phyloP scores from a whole-genome alignment of 2,113 vertebrate genomes.

The Opisthocomus hoazin region DNA sequence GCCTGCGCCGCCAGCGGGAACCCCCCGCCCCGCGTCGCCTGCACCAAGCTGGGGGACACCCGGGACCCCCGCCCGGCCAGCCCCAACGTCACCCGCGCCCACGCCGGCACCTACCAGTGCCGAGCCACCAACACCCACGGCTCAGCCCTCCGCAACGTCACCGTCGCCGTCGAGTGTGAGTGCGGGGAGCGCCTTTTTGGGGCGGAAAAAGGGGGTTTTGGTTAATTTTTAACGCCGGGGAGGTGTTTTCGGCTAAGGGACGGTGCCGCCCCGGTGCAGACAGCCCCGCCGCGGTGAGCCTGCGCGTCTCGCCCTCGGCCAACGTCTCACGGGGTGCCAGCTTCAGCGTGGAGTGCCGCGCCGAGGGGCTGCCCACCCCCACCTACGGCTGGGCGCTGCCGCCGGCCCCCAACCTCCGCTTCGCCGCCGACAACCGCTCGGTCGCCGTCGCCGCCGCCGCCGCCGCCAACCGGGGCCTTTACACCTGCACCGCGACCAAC shows the following conservation, averaged over 20 bases:
- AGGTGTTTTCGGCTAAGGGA: background rate
- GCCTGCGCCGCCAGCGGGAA: background rate
- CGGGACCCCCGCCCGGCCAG: background rate
- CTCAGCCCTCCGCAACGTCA: background rate
- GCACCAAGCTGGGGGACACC: background rate
- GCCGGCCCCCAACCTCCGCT: background rate
- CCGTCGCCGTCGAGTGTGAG: background rate
- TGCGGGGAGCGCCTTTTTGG: rapidly evolving
- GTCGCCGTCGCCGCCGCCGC: background rate
- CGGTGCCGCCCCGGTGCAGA: background rate
- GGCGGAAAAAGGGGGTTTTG: rapidly evolving
- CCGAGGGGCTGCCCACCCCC: background rate
- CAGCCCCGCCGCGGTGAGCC: background rate
- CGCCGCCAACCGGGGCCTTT: background rate
- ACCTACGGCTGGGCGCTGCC: background rate
- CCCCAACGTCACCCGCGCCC: background rate
- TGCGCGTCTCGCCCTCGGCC: background rate
- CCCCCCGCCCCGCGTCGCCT: background rate
- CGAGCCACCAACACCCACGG: background rate
- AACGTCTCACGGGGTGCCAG: background rate
- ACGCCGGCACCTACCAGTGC: constrained; percentile 6
- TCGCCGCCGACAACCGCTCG: background rate
- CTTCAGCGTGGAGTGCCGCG: background rate
- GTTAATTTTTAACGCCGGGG: too few relatives aligned
- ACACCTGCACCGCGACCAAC: background rate